phyloP scores from a whole-genome alignment of 2,888 invertebrate genomes.

The Dyspetes luteomarginatus region DNA sequence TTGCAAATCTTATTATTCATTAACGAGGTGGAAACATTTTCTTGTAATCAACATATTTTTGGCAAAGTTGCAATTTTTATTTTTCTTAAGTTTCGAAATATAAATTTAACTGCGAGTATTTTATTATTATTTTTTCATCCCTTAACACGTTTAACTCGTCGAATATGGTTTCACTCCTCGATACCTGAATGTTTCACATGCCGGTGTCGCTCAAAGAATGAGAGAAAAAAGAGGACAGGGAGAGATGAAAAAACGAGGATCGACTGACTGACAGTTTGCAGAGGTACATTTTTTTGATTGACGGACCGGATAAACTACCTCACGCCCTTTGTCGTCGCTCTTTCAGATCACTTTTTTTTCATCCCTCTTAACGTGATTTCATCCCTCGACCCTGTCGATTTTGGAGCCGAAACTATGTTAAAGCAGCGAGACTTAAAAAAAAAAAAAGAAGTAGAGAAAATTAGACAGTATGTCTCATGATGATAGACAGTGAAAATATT shows the following conservation, averaged over 20 bases:
- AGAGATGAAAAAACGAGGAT: slow-evolving; percentile 39
- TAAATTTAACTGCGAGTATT: background rate
- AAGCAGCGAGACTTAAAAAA: slow-evolving; percentile 9
- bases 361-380: slow-evolving; percentile 10
- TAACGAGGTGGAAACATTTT: slow-evolving; percentile 13
- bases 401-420: slow-evolving; percentile 20
- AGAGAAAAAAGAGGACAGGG: background rate
- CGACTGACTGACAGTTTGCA: slow-evolving; percentile 48
- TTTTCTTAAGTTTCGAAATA: too few relatives aligned
- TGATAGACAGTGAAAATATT: too few relatives aligned
- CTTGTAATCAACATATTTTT: too few relatives aligned
- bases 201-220: background rate
- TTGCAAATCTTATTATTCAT: slow-evolving; percentile 13
- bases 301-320: slow-evolving; percentile 37
- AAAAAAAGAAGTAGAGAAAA: too few relatives aligned
- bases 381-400: slow-evolving; percentile 30
- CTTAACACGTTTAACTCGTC: background rate
- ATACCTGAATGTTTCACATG: background rate
- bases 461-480: too few relatives aligned
- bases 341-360: slow-evolving; percentile 32
- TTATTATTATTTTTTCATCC: too few relatives aligned
- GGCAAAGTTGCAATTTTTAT: too few relatives aligned
- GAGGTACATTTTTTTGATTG: slow-evolving; percentile 26
- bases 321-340: slow-evolving; percentile 39
- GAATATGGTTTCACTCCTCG: background rate